These are phyloP conservation scores for Chrysemys picta DNA, from an alignment of 2,113 vertebrate genomes.

Conservation along the genomic window DNA sequence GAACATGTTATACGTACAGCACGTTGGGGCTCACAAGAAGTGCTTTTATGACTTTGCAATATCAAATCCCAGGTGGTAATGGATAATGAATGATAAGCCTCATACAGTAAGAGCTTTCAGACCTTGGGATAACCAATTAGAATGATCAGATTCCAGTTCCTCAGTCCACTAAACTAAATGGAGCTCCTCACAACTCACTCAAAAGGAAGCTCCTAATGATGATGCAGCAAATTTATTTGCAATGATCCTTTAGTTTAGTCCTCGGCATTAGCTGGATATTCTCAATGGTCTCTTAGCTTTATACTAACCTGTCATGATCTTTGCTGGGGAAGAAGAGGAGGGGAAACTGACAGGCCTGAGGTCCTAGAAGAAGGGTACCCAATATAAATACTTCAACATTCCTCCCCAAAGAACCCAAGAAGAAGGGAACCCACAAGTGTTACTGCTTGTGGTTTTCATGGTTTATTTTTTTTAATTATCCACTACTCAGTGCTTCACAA, in stretches of 20 bases:
- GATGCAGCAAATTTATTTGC: rapidly evolving
- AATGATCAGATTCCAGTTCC: neutral
- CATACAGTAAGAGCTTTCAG: neutral
- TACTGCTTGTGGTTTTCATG: conserved; percentile 29
- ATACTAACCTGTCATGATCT: neutral
- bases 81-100: neutral
- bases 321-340: neutral
- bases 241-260: neutral
- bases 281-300: neutral
- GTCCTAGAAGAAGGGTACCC: neutral
- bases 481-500: neutral
- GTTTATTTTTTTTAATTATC: conserved; percentile 41
- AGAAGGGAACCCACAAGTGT: neutral
- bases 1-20: rapidly evolving
- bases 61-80: neutral
- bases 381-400: rapidly evolving
- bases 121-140: neutral
- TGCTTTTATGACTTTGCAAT: neutral
- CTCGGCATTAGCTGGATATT: neutral
- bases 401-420: neutral
- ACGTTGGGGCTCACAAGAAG: neutral
- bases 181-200: too few relatives aligned
- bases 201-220: neutral
- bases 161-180: neutral
- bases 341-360: neutral